Evolutionary conservation across 2,797 vertebrate genomes (phyloP).

Genomic region (Sparidentex hasta): DNA sequence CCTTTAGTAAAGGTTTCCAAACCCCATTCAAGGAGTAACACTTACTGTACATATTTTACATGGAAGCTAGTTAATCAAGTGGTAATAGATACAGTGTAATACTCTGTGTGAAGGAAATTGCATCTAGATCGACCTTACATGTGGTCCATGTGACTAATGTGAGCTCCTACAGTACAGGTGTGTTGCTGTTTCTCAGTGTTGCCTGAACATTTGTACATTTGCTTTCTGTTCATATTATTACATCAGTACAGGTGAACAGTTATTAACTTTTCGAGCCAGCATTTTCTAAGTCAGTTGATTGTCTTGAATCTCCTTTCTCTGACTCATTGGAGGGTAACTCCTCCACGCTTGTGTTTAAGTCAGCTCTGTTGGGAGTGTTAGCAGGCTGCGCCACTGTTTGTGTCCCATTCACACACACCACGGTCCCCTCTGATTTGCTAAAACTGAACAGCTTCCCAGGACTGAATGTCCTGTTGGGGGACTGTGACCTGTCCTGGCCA

Average conservation of each 20-base stretch:
- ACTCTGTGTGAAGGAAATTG: conserved; percentile 64
- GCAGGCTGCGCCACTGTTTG: conserved; percentile 59
- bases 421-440: conserved; percentile 84
- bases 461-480: conserved; percentile 94
- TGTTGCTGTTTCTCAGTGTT: conserved; percentile 25
- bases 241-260: conserved; percentile 14
- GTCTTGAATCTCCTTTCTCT: conserved; percentile 78
- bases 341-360: conserved; percentile 81
- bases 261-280: conserved; percentile 74
- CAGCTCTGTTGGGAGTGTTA: conserved; percentile 77
- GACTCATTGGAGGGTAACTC: conserved; percentile 81
- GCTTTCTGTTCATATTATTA: conserved; percentile 41
- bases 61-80: conserved; percentile 67
- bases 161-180: conserved; percentile 45
- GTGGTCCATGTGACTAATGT: conserved; percentile 50
- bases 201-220: conserved; percentile 55
- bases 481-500: conserved; percentile 90
- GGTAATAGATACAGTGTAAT: conserved; percentile 58
- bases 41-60: conserved; percentile 73
- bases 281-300: conserved; percentile 68
- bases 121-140: conserved; percentile 57
- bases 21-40: conserved; percentile 47
- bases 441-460: conserved; percentile 93
- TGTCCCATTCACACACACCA: conserved; percentile 79
- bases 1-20: conserved; percentile 35